Evolutionary conservation across 2,797 vertebrate species (phyloP), one percentile per base, ranked within the genome.

Genomic region (Phoeniculus purpureus): DNA sequence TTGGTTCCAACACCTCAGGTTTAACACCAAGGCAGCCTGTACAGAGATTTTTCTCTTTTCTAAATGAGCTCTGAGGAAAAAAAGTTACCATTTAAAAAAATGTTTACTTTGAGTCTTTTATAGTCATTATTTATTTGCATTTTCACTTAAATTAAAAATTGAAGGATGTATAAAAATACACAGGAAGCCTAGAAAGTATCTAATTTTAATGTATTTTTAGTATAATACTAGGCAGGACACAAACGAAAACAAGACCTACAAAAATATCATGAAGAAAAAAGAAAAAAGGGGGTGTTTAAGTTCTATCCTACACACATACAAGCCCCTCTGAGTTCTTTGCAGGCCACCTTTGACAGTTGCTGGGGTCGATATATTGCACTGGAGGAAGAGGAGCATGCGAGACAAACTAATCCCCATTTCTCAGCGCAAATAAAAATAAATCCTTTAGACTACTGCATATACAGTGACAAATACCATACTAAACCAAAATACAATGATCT

Each of bases 321-420:
- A 9, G 15, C 7, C 50, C 22, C 26, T 60, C 12, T 3, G 4
- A 43, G n/a, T 34, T 56, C 75, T 54, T 26, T 5, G 22, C 12
- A 66, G 70, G 66, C 25, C 51, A 27, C 71, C 59, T 72, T 37
- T 23, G 62, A 45, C 76, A 65, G 66, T 65, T 29, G 22, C 50
- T 52, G 52, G 43, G 37, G 62, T 48, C 4, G 3, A 17, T 51
- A 37, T 50, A 60, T 68, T 54, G 2, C 48, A n/a, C 48, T 3
- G 18, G 4, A 23, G n/a, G 45, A 51, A 67, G 54, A 85, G 58
- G 37, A 56, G 78, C 8, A 60, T 78, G 79, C 8, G 18, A 92
- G 84, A 92, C 51, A 60, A 48, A 82, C 66, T 80, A 34, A 89
- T 80, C 81, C 82, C 55, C 67, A 52, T 96, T 94, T 88, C 47